These are phyloP conservation scores for Vespertilio murinus DNA, from an alignment of 2,797 vertebrate species.

Conservation along the genomic window DNA sequence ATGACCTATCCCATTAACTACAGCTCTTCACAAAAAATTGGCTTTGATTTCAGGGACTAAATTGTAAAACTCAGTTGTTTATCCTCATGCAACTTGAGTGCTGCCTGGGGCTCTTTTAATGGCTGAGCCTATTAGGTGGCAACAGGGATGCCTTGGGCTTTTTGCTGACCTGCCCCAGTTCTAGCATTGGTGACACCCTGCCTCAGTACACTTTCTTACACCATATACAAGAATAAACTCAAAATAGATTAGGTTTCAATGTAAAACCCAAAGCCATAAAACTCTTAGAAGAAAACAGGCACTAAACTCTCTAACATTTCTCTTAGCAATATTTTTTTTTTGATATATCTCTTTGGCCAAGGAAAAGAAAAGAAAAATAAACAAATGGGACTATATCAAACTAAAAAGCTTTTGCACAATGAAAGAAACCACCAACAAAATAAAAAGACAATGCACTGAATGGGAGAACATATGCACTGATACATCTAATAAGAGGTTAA, in stretches of 20 bases:
- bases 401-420: neutral
- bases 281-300: neutral
- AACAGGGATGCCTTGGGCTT: neutral
- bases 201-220: neutral
- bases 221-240: neutral
- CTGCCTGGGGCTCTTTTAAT: neutral
- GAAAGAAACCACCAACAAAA: neutral
- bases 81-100: neutral
- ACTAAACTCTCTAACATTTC: neutral
- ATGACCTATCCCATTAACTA: neutral
- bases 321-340: neutral
- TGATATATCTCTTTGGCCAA: neutral
- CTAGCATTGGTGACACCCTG: neutral
- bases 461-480: neutral
- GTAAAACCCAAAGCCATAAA: neutral
- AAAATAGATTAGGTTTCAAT: neutral
- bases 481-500: neutral
- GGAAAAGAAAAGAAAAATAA: neutral
- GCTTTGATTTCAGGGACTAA: constrained; percentile 21
- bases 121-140: neutral
- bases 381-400: neutral
- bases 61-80: neutral
- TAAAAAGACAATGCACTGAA: neutral
- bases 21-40: neutral
- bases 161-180: neutral